Evolutionary conservation across 1,140 invertebrate genomes (phyloP), one percentile per base, ranked within the genome.

Genomic region (Brachionus rubens): DNA sequence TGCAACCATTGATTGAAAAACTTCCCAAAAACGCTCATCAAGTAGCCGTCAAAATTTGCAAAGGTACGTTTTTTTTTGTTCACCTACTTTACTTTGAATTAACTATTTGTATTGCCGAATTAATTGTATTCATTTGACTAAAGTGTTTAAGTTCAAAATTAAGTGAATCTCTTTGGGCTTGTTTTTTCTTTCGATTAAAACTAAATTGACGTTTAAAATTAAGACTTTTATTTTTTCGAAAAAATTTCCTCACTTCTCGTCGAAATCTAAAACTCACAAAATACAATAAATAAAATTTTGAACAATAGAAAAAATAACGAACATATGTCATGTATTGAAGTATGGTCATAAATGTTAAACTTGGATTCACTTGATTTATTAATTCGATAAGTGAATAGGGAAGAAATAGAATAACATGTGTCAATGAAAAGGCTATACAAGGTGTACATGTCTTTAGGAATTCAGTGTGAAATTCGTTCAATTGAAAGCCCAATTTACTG

Each of bases 371-470:
- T 28, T 72, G 68, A 54, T 72, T 72, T 26, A 72, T 30, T 19
- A 54, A 19, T 41, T 72, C 68, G 3, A 72, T 72, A 10, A 72
- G 6, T 0, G 68, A 72, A 41, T 72, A 72, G 24, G 68, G 68
- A 26, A 72, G 50, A 24, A 72, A 50, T n/a, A 72, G 28, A 24
- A 72, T 4, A 3, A 50, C 46, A 24, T 72, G 68, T 4, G 46
- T 40, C 7, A 72, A 36, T 7, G 68, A 72, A 41, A 72, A 72
- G 10, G 68, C 68, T 24, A 72, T 72, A 21, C 68, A 72, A 1
- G 68, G 68, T 41, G 68, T 50, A 24, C 68, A 72, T 21, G 68
- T 72, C 19, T 72, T 72, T 36, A 72, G 30, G 41, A 72, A 72
- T 54, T 72, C 68, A 0, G 33, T 41, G n/a, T 72, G 59, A 28